These are phyloP conservation scores for Heterohyrax brucei DNA, from an alignment of 2,797 vertebrate genomes.

Conservation along the genomic window DNA sequence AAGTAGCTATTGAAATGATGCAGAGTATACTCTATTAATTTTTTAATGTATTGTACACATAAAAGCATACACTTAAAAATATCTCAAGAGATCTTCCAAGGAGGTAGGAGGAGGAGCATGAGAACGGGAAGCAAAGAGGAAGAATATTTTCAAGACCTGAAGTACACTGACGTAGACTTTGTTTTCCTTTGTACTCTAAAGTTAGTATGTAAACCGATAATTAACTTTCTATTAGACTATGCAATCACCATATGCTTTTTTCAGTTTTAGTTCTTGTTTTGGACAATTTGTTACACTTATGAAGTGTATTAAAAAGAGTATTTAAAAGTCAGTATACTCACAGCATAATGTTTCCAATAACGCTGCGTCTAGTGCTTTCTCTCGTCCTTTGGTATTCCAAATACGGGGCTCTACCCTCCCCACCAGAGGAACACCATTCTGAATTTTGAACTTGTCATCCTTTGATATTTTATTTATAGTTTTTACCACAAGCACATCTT, in stretches of 20 bases:
- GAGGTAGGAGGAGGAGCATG: neutral
- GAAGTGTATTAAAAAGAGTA: neutral
- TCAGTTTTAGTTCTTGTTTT: conserved; percentile 13
- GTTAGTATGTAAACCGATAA: neutral
- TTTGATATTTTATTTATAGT: neutral
- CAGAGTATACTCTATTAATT: neutral
- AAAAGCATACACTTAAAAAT: neutral
- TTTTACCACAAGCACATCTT: neutral
- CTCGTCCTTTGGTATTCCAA: neutral
- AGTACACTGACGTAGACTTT: neutral
- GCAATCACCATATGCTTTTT: neutral
- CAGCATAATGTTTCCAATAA: neutral
- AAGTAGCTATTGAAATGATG: neutral
- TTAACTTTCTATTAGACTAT: neutral
- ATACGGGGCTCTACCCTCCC: rapidly evolving
- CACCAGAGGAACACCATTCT: neutral
- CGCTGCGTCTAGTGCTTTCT: neutral
- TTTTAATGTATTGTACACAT: conserved; percentile 40
- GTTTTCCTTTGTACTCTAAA: neutral
- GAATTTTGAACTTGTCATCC: neutral
- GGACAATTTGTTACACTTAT: neutral
- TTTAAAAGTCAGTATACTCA: neutral
- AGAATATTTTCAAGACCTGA: neutral
- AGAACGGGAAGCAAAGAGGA: rapidly evolving
- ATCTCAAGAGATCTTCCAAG: neutral